Evolutionary conservation across 2,797 vertebrate genomes (phyloP).

Genomic region (Poecilia gillii): DNA sequence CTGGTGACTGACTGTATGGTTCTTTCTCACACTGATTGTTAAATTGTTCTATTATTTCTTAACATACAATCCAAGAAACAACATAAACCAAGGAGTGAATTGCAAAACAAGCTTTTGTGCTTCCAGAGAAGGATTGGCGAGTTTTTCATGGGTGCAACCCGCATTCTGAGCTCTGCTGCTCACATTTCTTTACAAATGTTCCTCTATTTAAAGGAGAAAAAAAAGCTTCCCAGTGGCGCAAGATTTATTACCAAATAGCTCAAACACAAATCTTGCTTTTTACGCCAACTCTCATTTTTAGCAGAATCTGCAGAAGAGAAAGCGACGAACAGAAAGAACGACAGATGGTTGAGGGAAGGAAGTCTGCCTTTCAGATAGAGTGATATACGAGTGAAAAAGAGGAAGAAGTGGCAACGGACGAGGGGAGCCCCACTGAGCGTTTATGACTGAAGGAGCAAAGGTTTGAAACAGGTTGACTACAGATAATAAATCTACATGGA

Average conservation of each 20-base stretch:
- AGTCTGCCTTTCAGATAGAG: constrained; percentile 25
- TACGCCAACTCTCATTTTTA: background rate
- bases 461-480: background rate
- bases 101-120: background rate
- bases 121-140: background rate
- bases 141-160: background rate
- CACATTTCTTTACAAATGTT: background rate
- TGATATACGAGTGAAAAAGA: constrained; percentile 58
- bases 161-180: background rate
- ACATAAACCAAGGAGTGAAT: background rate
- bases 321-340: background rate
- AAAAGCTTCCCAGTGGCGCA: background rate
- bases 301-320: background rate
- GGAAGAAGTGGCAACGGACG: constrained; percentile 63
- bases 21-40: background rate
- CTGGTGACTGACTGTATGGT: background rate
- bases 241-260: background rate
- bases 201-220: background rate
- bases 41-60: background rate
- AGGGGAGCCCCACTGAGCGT: background rate
- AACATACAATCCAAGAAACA: background rate
- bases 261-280: background rate
- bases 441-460: constrained; percentile 6
- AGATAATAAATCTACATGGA: background rate
- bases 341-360: constrained; percentile 45